phyloP scores from a whole-genome alignment of 2,797 vertebrate genomes.

The Fratercula arctica region DNA sequence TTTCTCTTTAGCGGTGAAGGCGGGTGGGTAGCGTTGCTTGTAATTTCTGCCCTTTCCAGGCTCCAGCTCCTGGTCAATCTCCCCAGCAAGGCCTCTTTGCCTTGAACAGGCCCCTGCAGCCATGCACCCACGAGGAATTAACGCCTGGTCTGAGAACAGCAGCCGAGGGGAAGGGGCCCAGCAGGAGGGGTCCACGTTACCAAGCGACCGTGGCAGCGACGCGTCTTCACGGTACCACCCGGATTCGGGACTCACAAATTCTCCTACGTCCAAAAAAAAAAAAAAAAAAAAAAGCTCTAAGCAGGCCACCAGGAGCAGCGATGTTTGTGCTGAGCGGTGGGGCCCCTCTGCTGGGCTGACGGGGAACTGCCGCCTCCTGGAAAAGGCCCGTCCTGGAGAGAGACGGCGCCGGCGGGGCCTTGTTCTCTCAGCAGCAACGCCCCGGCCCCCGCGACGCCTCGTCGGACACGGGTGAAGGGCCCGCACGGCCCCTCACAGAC shows the following conservation, averaged over 20 bases:
- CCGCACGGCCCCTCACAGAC: neutral
- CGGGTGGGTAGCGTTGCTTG: fast-evolving
- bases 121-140: fast-evolving
- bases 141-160: fast-evolving
- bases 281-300: no score
- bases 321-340: fast-evolving
- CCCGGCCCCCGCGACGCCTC: no score
- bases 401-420: fast-evolving
- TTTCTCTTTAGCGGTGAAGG: fast-evolving
- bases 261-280: neutral
- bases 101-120: fast-evolving
- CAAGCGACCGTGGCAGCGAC: neutral
- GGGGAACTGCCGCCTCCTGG: neutral
- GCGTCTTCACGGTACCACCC: fast-evolving
- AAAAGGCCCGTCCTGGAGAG: fast-evolving
- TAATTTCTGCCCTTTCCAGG: neutral
- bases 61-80: neutral
- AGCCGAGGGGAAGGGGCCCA: fast-evolving
- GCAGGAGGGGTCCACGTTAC: neutral
- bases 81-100: fast-evolving
- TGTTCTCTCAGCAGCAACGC: no score
- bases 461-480: no score
- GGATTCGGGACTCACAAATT: no score
- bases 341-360: fast-evolving
- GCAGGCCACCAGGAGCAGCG: neutral